Evolutionary conservation across 2,113 vertebrate species (phyloP).

Genomic region (Callocephalon fimbriatum): DNA sequence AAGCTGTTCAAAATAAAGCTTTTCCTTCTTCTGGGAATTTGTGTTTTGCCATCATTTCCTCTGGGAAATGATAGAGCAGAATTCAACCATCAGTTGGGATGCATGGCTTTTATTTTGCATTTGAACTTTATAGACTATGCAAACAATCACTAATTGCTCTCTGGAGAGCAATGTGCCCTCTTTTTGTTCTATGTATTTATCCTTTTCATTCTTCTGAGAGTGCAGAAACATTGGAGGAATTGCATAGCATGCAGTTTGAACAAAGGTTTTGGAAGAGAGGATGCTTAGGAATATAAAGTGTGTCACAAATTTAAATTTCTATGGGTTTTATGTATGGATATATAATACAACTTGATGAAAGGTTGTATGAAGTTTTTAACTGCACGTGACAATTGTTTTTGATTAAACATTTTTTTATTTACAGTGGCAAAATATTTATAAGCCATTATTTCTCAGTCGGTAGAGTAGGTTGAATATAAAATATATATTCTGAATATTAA

Average conservation of each 20-base stretch:
- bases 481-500: neutral
- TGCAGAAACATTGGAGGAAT: neutral
- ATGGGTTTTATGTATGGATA: neutral
- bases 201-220: neutral
- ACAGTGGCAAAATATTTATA: neutral
- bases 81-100: neutral
- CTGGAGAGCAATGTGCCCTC: neutral
- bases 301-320: neutral
- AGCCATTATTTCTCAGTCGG: neutral
- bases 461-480: neutral
- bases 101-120: neutral
- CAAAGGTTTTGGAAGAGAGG: neutral
- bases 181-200: conserved; percentile 25
- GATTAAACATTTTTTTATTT: neutral
- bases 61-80: neutral
- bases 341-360: neutral
- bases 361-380: neutral
- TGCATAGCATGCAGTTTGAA: neutral
- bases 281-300: neutral
- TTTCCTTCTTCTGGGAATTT: neutral
- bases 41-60: neutral
- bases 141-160: conserved; percentile 58
- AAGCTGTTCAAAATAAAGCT: neutral
- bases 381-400: neutral
- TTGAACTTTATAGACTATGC: neutral